These are phyloP conservation scores for Anoncus sp. DNA, from an alignment of 2,888 invertebrate species.

Conservation along the genomic window DNA sequence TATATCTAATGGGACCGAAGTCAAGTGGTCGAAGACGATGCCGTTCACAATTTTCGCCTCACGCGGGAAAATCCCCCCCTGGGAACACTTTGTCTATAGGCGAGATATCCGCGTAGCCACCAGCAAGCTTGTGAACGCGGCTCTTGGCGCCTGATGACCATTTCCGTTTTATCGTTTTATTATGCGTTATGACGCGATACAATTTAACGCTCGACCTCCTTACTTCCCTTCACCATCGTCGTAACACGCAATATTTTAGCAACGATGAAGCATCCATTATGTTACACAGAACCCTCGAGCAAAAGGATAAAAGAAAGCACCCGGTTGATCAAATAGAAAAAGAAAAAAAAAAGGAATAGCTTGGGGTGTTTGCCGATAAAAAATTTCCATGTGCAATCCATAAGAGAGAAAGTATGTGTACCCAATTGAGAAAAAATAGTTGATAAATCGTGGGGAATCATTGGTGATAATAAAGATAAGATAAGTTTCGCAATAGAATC, in stretches of 20 bases:
- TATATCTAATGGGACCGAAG: slow-evolving; percentile 16
- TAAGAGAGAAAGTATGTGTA: slow-evolving; percentile 3
- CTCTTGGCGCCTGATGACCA: slow-evolving; percentile 47
- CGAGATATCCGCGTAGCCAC: slow-evolving; percentile 23
- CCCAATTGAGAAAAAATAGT: neutral
- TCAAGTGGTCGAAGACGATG: slow-evolving; percentile 13
- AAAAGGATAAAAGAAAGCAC: slow-evolving; percentile 24
- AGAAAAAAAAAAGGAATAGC: slow-evolving; percentile 20
- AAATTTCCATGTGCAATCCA: slow-evolving; percentile 26
- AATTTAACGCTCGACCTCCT: slow-evolving; percentile 54
- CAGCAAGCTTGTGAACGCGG: neutral
- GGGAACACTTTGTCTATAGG: slow-evolving; percentile 44
- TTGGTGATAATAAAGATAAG: neutral
- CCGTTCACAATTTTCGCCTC: slow-evolving; percentile 28
- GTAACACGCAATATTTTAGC: neutral
- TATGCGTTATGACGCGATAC: slow-evolving; percentile 60
- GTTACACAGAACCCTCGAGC: neutral
- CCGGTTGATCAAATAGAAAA: slow-evolving; percentile 10
- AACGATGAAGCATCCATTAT: slow-evolving; percentile 20
- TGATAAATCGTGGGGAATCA: too few relatives aligned
- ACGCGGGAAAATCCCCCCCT: slow-evolving; percentile 21
- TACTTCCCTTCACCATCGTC: slow-evolving; percentile 3
- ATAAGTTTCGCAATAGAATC: neutral
- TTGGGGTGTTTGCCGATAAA: neutral
- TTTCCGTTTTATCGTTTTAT: slow-evolving; percentile 58